Percentiles rank a stretch among this genome's conserved stretches.
These are phyloP conservation scores for Apolygus lucorum DNA, from an alignment of 1,140 invertebrate species.

Conservation along the genomic window DNA sequence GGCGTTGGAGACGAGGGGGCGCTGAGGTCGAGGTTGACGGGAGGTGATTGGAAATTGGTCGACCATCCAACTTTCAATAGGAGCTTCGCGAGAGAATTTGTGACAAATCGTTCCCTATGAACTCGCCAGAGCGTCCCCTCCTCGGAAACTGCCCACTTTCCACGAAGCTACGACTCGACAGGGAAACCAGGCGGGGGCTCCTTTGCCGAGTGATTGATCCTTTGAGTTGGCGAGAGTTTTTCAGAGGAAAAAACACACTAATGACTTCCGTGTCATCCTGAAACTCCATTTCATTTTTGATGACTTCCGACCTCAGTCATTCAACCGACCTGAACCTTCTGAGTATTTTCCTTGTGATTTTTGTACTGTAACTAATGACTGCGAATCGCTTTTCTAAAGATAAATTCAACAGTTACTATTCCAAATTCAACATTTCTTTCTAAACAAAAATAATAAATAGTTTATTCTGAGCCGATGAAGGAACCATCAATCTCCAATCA, in stretches of 20 bases:
- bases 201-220: neutral
- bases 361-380: too few relatives aligned
- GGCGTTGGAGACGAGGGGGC: too few relatives aligned
- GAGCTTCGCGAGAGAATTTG: neutral
- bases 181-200: neutral
- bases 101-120: constrained; percentile 2
- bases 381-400: too few relatives aligned
- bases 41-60: constrained; percentile 33
- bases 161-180: neutral
- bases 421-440: too few relatives aligned
- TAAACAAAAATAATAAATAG: too few relatives aligned
- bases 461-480: too few relatives aligned
- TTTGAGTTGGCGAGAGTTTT: neutral
- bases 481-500: too few relatives aligned
- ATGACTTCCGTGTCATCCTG: neutral
- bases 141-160: neutral
- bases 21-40: too few relatives aligned
- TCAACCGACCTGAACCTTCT: too few relatives aligned
- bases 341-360: too few relatives aligned
- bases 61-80: neutral
- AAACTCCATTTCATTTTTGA: neutral
- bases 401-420: too few relatives aligned
- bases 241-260: neutral
- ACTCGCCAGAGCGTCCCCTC: neutral
- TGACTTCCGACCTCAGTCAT: too few relatives aligned